Conservation (phyloP, 2,888 invertebrate genomes). For the Diarsia brunnea region DNA sequence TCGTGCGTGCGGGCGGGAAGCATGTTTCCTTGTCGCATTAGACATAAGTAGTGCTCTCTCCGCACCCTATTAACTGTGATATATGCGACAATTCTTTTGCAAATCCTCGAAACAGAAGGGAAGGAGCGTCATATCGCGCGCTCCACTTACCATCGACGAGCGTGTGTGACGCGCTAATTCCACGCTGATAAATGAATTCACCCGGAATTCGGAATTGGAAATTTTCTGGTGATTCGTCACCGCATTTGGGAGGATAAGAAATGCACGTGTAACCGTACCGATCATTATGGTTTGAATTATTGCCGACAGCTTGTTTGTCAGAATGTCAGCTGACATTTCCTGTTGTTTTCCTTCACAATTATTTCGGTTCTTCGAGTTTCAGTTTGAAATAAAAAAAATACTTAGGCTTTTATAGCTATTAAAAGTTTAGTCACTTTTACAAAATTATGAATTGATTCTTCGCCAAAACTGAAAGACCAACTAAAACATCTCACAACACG, state of each 20-base stretch:
- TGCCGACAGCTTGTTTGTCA: slow-evolving; percentile 40
- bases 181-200: slow-evolving; percentile 85
- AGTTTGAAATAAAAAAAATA: background rate
- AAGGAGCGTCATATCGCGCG: slow-evolving; percentile 85
- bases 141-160: slow-evolving; percentile 81
- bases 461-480: background rate
- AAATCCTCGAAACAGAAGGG: slow-evolving; percentile 88
- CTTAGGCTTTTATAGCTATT: background rate
- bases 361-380: background rate
- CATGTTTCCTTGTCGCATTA: slow-evolving; percentile 90
- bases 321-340: slow-evolving; percentile 46
- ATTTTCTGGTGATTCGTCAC: slow-evolving; percentile 78
- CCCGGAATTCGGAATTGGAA: slow-evolving; percentile 77
- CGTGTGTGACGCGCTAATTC: slow-evolving; percentile 86
- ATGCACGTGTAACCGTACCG: slow-evolving; percentile 41
- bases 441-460: background rate
- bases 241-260: slow-evolving; percentile 53
- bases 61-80: slow-evolving; percentile 90
- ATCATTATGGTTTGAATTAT: slow-evolving; percentile 51
- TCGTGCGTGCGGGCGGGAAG: slow-evolving; percentile 82
- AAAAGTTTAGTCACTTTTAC: background rate
- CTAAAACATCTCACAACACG: slow-evolving; percentile 21
- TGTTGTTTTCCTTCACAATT: slow-evolving; percentile 21
- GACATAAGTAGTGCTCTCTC: slow-evolving; percentile 91
- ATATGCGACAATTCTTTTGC: slow-evolving; percentile 90